Evolutionary conservation across 2,888 invertebrate species (phyloP), one percentile per base, ranked within the genome.

Genomic region (Phyllotreta cruciferae): DNA sequence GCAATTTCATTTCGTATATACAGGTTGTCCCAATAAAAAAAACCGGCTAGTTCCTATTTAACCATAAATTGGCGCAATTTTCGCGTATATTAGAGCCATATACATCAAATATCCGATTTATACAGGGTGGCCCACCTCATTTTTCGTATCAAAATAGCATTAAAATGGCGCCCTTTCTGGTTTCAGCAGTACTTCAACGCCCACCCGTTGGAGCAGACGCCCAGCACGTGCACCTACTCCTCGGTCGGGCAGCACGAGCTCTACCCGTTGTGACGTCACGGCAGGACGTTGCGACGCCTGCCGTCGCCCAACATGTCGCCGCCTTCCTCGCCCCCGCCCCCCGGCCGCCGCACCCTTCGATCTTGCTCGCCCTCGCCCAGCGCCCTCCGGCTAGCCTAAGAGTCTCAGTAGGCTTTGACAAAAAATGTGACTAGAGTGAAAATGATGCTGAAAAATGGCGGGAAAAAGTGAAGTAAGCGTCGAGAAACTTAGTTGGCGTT

Each of bases 221-320:
- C 83, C 1, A 81, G 80, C 42, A 78, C 79, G 37, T 81, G 82
- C 62, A 81, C 82, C 57, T 88, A 88, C 77, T 85, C 87, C 10
- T 87, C 88, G 44, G 87, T 87, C 65, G 84, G 86, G 42, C 87
- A 87, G 75, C 88, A 88, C 72, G 88, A 88, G 77, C 84, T 88
- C 81, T 87, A 87, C 78, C 85, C 86, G n/a, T 86, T 88, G 85
- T 88, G 87, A 88, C 87, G 86, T 70, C 85, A 86, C 74, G 83
- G 84, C 81, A 82, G 68, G 64, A 68, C 66, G 53, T 39, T 64
- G 8, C 60, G 65, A 55, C 69, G 64, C 52, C 69, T 64, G 39
- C 71, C 65, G 79, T 82, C 71, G 63, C 70, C 69, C 54, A 67
- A 68, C 52, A 55, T 71, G 52, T 66, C 72, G 57, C 64, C 64